Percentiles rank a stretch among this genome's conserved stretches.
These are phyloP conservation scores for Edolisoma coerulescens DNA, from an alignment of 2,113 vertebrate species.

Conservation along the genomic window DNA sequence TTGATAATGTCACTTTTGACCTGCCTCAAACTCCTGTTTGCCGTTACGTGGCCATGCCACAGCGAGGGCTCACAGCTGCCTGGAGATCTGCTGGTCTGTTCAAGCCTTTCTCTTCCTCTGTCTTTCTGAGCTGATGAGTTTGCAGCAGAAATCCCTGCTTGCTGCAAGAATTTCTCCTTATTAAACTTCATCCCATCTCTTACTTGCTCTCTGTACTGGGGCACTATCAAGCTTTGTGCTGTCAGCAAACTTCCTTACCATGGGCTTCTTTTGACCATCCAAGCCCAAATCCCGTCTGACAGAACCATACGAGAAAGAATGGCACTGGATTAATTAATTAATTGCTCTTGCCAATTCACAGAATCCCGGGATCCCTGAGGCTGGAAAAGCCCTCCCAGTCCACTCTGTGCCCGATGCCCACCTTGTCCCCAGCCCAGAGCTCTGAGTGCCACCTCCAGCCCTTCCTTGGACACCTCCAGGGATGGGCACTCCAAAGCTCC, in stretches of 20 bases:
- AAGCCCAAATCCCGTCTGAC: neutral
- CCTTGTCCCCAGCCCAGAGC: neutral
- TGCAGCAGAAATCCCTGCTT: neutral
- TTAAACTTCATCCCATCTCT: neutral
- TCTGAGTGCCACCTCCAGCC: neutral
- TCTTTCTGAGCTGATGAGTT: neutral
- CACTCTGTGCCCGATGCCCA: neutral
- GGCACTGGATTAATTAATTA: neutral
- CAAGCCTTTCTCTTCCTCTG: neutral
- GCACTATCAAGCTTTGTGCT: neutral
- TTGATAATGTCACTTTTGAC: neutral
- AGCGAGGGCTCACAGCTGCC: neutral
- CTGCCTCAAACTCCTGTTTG: neutral
- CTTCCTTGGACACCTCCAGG: neutral
- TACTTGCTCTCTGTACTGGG: neutral
- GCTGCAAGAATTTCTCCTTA: neutral
- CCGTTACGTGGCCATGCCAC: rapidly evolving
- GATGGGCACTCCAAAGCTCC: neutral
- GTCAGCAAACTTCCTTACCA: neutral
- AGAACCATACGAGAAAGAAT: neutral
- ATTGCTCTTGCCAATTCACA: neutral
- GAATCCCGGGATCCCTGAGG: rapidly evolving
- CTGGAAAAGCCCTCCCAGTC: neutral
- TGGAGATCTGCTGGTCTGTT: neutral
- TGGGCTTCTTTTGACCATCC: neutral